Conservation (phyloP, 2,797 vertebrate genomes). For the Liasis olivaceus region DNA sequence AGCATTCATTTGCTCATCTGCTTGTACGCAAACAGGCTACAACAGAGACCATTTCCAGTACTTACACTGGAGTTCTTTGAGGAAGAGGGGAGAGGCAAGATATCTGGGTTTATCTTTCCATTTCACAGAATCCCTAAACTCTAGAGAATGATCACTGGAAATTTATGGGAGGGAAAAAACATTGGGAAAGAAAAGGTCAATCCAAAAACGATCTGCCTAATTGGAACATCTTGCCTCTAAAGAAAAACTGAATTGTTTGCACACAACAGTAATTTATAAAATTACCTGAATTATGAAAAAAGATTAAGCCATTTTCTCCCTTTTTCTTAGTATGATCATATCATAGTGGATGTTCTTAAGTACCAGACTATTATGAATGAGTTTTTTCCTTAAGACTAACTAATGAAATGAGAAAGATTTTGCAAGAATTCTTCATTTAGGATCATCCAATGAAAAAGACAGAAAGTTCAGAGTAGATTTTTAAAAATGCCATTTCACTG, state of each 20-base stretch:
- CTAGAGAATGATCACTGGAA: background rate
- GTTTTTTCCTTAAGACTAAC: background rate
- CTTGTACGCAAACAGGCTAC: slow-evolving; percentile 26
- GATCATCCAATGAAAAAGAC: background rate
- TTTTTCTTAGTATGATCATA: background rate
- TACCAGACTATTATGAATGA: background rate
- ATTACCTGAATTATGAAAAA: background rate
- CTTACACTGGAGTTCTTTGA: fast-evolving
- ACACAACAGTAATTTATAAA: background rate
- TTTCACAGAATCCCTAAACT: background rate
- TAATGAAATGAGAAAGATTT: background rate
- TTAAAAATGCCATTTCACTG: background rate
- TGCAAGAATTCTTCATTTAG: background rate
- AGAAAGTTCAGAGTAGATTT: background rate
- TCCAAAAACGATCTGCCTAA: background rate
- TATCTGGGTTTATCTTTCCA: background rate
- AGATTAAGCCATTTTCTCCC: background rate
- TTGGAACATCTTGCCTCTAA: background rate
- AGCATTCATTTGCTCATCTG: slow-evolving; percentile 43
- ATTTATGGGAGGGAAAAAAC: background rate
- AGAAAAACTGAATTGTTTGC: background rate
- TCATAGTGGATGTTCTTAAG: background rate
- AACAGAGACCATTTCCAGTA: slow-evolving; percentile 15
- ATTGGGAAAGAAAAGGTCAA: background rate
- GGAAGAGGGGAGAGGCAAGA: background rate